Percentiles rank a stretch among this genome's conserved stretches.
These are phyloP conservation scores for Euura saliciscinereae DNA, from an alignment of 1,140 invertebrate species.

Conservation along the genomic window DNA sequence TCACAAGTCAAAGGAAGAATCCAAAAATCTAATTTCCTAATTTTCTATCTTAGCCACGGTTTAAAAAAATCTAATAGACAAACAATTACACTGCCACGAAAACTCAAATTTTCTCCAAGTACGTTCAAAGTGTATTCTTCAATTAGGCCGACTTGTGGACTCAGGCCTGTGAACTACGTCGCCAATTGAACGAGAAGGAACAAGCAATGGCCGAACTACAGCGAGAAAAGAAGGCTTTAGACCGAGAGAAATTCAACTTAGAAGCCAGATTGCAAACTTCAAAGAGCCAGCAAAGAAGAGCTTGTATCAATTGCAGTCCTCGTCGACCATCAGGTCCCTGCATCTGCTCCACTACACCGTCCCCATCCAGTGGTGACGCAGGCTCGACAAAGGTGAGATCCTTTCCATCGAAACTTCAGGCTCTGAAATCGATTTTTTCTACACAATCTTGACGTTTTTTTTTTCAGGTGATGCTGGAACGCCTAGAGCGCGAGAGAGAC, in stretches of 20 bases:
- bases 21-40: background rate
- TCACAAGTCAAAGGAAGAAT: background rate
- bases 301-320: constrained; percentile 36
- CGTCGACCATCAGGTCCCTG: constrained; percentile 30
- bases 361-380: constrained; percentile 16
- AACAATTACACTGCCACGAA: no score
- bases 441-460: constrained; percentile 20
- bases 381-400: constrained; percentile 32
- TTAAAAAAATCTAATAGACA: no score
- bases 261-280: constrained; percentile 46
- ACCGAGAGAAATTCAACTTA: constrained; percentile 54
- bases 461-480: constrained; percentile 49
- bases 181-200: constrained; percentile 54
- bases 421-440: constrained; percentile 14
- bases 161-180: constrained; percentile 45
- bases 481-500: constrained; percentile 62
- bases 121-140: constrained; percentile 8
- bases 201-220: constrained; percentile 50
- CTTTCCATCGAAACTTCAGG: background rate
- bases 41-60: no score
- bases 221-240: constrained; percentile 52
- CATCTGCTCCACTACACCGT: constrained; percentile 13
- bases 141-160: constrained; percentile 31
- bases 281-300: constrained; percentile 33
- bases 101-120: background rate